These are phyloP conservation scores for Petrolisthes cinctipes DNA, from an alignment of 2,888 invertebrate species.

Conservation along the genomic window DNA sequence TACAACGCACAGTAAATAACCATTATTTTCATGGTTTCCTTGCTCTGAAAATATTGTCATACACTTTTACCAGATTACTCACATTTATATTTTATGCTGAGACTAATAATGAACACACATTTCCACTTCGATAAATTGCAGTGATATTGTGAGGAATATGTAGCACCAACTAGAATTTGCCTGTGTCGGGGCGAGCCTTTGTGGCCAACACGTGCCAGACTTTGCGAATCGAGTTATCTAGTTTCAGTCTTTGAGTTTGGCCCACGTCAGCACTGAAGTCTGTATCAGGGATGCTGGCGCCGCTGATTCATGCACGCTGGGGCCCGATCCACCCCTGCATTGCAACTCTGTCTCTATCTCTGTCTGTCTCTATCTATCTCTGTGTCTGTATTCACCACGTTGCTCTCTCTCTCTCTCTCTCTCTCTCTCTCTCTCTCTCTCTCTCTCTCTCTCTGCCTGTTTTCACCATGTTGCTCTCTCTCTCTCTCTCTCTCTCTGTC, in stretches of 20 bases:
- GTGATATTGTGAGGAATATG: not conserved
- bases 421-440: not conserved
- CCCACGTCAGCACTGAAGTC: not conserved
- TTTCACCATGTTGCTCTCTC: not conserved
- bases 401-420: not conserved
- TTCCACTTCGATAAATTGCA: not conserved
- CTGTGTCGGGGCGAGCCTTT: not conserved
- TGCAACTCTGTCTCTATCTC: too few species aligned
- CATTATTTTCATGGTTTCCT: too few species aligned
- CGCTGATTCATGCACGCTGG: not conserved
- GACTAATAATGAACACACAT: too few species aligned
- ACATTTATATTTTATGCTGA: too few species aligned
- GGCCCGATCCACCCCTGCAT: too few species aligned
- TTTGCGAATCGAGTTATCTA: not conserved
- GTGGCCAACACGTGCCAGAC: not conserved
- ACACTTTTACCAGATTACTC: too few species aligned
- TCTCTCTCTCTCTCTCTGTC: not conserved
- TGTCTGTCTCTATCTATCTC: too few species aligned
- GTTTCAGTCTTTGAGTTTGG: slow-evolving; percentile 1
- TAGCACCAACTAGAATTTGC: too few species aligned
- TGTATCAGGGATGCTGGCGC: not conserved
- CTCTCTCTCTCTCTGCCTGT: not conserved
- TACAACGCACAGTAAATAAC: too few species aligned
- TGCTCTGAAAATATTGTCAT: too few species aligned
- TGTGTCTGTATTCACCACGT: not conserved